phyloP scores from a whole-genome alignment of 92 coral and sea anemone species.

The Isaurus tuberculatus region DNA sequence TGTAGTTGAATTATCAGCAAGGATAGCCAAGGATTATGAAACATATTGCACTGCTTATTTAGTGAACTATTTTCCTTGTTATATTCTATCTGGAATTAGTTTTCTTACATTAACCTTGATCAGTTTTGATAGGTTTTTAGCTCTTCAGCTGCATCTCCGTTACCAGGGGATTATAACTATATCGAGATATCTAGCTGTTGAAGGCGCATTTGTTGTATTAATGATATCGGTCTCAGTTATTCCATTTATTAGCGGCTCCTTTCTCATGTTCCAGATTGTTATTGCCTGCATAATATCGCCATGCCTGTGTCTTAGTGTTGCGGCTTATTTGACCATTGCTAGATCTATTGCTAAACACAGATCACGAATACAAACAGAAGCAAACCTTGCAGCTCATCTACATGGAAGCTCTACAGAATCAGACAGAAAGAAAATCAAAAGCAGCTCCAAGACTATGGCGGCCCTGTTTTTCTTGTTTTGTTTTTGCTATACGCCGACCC shows the following conservation, averaged over 20 bases:
- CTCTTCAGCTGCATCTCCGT: constrained; percentile 41
- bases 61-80: constrained; percentile 39
- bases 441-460: constrained; percentile 32
- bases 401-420: neutral
- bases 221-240: neutral
- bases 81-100: constrained; percentile 43
- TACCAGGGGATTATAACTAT: constrained; percentile 27
- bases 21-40: constrained; percentile 9
- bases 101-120: constrained; percentile 34
- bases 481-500: constrained; percentile 36
- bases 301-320: constrained; percentile 1
- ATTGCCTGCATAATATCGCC: constrained; percentile 28
- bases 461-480: constrained; percentile 33
- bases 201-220: constrained; percentile 11
- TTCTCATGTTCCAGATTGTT: constrained; percentile 11
- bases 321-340: constrained; percentile 19
- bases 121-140: constrained; percentile 35
- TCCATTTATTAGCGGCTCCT: constrained; percentile 11
- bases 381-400: neutral
- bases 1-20: constrained; percentile 22
- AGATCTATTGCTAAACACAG: constrained; percentile 35
- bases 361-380: constrained; percentile 9
- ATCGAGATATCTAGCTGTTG: constrained; percentile 24
- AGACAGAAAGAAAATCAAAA: constrained; percentile 6
- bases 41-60: constrained; percentile 37